Evolutionary conservation across 2,888 invertebrate species (phyloP), one percentile per base, ranked within the genome.

Genomic region (Petrophora chlorosata): DNA sequence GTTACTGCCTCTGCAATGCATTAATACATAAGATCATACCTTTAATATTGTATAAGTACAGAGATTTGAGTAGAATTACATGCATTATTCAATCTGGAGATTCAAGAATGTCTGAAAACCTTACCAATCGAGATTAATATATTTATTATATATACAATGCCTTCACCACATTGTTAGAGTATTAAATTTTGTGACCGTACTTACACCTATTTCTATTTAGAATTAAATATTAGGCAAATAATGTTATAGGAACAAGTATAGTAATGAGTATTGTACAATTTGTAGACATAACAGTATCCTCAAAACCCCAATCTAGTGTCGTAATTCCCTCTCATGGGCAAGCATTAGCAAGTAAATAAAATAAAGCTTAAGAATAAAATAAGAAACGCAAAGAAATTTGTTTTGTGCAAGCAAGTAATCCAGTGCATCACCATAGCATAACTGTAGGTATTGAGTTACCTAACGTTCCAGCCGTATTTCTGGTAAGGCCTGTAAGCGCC

Each of bases 381-480:
- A 23, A 47, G n/a, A 36, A 40, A 49, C 22, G 40, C 39, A 33
- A 50, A 48, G 33, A 33, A 52, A 49, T 32, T 40, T 52, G 41
- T 35, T 32, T 39, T 40, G 36, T 19, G 34, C 29, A 44, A 59
- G 60, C 53, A 17, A 17, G 25, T 34, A 40, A 23, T 40, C 12
- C 29, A 44, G 54, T 47, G 61, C 48, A 51, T 42, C 48, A 46
- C 46, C 48, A 16, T 12, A 43, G 26, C 17, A 33, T 25, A 15
- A 48, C 29, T 30, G 22, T 36, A 12, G 23, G 33, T 19, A 32
- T 25, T 40, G 69, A 79, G 79, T 91, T 91, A 91, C 91, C 91
- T 85, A 78, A 85, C 69, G 52, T 81, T 85, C 90, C 90, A 90
- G 57, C 90, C 90, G 63, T 89, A 91, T 39, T 74, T 69, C 19